Percentiles rank a stretch among this genome's conserved stretches.
Conservation (phyloP, 1,140 invertebrate genomes). For the Hetaerina americana region DNA sequence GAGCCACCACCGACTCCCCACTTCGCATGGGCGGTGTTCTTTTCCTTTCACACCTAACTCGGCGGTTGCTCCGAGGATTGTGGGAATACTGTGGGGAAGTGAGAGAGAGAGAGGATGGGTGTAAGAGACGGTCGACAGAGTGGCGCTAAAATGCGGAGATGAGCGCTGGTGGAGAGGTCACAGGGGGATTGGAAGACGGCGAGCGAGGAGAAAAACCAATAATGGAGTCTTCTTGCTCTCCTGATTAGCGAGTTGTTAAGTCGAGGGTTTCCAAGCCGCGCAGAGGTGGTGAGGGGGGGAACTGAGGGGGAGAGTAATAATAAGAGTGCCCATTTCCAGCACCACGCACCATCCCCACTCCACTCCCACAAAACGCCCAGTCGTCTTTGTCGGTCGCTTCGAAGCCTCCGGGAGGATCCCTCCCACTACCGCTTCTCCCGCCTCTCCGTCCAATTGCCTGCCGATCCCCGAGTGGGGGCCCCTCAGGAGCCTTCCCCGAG, state of each 20-base stretch:
- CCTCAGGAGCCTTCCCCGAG: neutral
- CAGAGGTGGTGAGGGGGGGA: neutral
- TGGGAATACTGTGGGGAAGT: no score
- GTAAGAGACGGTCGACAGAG: no score
- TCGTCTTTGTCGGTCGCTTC: neutral
- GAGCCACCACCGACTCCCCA: no score
- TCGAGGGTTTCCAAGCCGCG: neutral
- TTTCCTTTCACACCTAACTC: no score
- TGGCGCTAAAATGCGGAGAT: neutral
- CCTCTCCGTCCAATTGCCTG: neutral
- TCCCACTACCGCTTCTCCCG: neutral
- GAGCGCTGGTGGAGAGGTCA: no score
- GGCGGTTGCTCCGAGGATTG: no score
- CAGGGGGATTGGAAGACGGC: neutral
- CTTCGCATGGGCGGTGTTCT: no score
- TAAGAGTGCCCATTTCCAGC: neutral
- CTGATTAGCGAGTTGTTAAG: conserved; percentile 6
- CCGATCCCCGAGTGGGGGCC: neutral
- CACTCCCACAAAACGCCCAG: no score
- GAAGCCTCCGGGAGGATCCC: neutral
- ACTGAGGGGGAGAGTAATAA: no score
- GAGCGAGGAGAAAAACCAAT: conserved; percentile 3
- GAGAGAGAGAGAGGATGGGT: no score
- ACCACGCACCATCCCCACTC: neutral
- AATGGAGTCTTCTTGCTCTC: conserved; percentile 6